A percentile compares a stretch with the other conserved stretches of the same genome.
Evolutionary conservation across 2,888 invertebrate species (phyloP).

Genomic region (Alcis repandata): DNA sequence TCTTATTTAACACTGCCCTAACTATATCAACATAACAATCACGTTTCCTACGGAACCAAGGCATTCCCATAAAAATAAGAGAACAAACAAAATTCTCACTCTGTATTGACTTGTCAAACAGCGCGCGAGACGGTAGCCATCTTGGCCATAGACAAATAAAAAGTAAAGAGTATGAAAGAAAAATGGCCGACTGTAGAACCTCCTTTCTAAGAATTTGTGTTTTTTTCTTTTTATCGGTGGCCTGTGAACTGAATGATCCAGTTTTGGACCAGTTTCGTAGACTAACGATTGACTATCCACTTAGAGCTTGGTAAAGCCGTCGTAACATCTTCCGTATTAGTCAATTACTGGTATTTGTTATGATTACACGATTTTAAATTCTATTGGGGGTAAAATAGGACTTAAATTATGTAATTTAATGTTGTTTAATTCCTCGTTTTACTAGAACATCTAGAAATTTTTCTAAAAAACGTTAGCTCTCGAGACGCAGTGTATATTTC

Average conservation of each 20-base stretch:
- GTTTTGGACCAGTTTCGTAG: conserved; percentile 19
- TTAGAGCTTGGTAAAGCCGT: not conserved
- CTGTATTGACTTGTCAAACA: conserved; percentile 58
- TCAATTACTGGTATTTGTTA: not conserved
- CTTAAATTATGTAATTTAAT: too few species aligned
- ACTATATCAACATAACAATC: conserved; percentile 26
- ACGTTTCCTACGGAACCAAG: conserved; percentile 29
- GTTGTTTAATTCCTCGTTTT: too few species aligned
- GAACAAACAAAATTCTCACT: conserved; percentile 50
- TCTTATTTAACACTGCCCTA: conserved; percentile 26
- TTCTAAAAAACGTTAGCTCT: too few species aligned
- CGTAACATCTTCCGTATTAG: conserved; percentile 7
- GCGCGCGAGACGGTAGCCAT: conserved; percentile 63
- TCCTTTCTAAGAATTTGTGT: conserved; percentile 47
- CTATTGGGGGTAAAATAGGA: too few species aligned
- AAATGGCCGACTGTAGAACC: conserved; percentile 60
- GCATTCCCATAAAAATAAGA: conserved; percentile 41
- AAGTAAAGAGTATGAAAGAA: conserved; percentile 40
- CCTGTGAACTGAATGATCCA: conserved; percentile 39
- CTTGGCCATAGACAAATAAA: conserved; percentile 58
- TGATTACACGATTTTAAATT: not conserved
- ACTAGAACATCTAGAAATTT: too few species aligned
- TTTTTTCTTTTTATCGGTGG: conserved; percentile 48
- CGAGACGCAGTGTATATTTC: too few species aligned
- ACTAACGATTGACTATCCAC: conserved; percentile 17